These are phyloP conservation scores for Drosophila atripex DNA, from an alignment of 2,888 invertebrate species.

Conservation along the genomic window DNA sequence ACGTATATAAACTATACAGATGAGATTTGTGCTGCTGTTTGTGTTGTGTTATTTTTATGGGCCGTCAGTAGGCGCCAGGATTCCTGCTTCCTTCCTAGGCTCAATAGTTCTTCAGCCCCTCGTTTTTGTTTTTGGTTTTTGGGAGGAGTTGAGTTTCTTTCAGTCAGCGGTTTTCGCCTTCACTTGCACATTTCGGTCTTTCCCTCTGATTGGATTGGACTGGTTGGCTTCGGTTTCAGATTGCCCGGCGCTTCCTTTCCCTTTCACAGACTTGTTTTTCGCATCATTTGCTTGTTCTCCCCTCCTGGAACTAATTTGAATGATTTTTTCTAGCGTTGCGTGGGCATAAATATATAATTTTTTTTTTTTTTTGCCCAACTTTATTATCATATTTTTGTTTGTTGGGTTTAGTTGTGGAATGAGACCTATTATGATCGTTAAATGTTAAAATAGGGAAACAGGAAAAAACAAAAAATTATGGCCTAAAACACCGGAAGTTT, in stretches of 20 bases:
- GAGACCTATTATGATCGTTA: constrained; percentile 53
- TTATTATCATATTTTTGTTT: constrained; percentile 67
- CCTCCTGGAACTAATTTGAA: constrained; percentile 63
- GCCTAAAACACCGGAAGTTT: background rate
- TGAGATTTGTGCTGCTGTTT: constrained; percentile 52
- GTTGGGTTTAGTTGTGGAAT: constrained; percentile 9
- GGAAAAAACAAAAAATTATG: constrained; percentile 22
- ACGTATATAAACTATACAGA: constrained; percentile 23
- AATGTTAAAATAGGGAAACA: constrained; percentile 21
- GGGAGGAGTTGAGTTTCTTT: constrained; percentile 10
- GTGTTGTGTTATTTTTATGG: constrained; percentile 64
- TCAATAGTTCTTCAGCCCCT: constrained; percentile 38
- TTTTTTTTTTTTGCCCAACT: constrained; percentile 59
- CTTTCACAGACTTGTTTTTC: constrained; percentile 55
- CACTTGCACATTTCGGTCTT: constrained; percentile 71
- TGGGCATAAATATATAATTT: constrained; percentile 50
- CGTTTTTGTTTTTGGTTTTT: constrained; percentile 13
- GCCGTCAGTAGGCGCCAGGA: constrained; percentile 70
- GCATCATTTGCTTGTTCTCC: constrained; percentile 36
- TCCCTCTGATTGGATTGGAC: constrained; percentile 66
- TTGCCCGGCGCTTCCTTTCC: constrained; percentile 15
- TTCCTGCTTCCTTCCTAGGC: constrained; percentile 68
- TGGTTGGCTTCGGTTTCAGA: constrained; percentile 5
- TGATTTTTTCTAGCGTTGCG: constrained; percentile 50
- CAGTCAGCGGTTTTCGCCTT: constrained; percentile 51